Percentiles rank a stretch among this genome's conserved stretches.
These are phyloP conservation scores for Sarcophaga variegata DNA, from an alignment of 2,888 invertebrate species.

Conservation along the genomic window DNA sequence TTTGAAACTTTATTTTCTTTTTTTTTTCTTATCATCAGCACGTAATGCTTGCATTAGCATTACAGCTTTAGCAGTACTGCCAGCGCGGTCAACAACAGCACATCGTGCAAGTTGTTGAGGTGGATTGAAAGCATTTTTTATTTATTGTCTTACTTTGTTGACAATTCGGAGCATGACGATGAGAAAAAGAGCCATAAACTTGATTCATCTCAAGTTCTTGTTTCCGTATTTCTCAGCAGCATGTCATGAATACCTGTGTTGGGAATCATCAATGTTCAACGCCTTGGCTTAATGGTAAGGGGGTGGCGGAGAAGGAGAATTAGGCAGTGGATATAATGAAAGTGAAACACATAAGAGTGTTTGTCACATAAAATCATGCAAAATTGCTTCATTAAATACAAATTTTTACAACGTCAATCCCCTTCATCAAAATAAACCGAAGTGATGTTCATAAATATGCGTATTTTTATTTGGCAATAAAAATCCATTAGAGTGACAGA, in stretches of 20 bases:
- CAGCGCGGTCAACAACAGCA: background rate
- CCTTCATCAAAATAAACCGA: too few species aligned
- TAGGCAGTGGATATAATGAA: too few species aligned
- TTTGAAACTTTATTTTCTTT: too few species aligned
- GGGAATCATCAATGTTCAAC: too few species aligned
- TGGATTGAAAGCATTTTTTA: slow-evolving; percentile 25
- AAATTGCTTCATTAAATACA: too few species aligned
- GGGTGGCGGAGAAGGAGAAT: too few species aligned
- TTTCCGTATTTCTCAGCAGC: background rate
- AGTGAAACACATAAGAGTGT: too few species aligned
- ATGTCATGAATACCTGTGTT: background rate
- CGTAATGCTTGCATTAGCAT: background rate
- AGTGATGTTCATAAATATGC: too few species aligned
- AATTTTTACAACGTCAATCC: too few species aligned
- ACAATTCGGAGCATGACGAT: background rate
- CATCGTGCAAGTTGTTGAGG: slow-evolving; percentile 14
- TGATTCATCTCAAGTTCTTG: background rate
- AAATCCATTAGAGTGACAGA: background rate
- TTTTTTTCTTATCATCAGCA: background rate
- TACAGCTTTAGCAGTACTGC: background rate
- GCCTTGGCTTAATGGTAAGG: too few species aligned
- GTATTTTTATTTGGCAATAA: too few species aligned
- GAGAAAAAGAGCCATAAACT: background rate
- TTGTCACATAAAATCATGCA: too few species aligned
- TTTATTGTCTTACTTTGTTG: slow-evolving; percentile 2